Evolutionary conservation across 2,888 invertebrate genomes (phyloP).

Genomic region (Fissipunctia ypsillon): DNA sequence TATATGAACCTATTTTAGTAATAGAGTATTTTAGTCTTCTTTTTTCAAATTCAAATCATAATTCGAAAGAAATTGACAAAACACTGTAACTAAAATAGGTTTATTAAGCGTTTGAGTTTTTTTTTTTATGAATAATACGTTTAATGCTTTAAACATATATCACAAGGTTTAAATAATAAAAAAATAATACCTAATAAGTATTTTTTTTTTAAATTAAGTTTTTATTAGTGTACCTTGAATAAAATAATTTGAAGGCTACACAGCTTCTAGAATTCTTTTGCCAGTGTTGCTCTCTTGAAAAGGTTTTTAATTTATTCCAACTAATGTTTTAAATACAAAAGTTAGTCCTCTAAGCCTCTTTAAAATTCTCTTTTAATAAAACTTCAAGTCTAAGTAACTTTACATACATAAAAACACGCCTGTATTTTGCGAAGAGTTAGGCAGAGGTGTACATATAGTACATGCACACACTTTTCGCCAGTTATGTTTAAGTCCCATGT

Average conservation of each 20-base stretch:
- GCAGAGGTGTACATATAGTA: not conserved
- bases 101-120: too few species aligned
- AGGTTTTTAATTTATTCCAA: not conserved
- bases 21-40: too few species aligned
- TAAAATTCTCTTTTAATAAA: conserved; percentile 6
- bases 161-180: too few species aligned
- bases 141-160: too few species aligned
- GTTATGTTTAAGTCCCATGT: not conserved
- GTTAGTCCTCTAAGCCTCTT: not conserved
- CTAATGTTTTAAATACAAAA: conserved; percentile 25
- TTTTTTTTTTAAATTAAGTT: too few species aligned
- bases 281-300: not conserved
- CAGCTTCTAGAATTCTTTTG: not conserved
- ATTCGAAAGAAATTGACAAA: too few species aligned
- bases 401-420: not conserved
- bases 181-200: too few species aligned
- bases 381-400: conserved; percentile 21
- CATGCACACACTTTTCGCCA: not conserved
- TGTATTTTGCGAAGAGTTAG: accelerated
- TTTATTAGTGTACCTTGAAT: not conserved
- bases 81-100: too few species aligned
- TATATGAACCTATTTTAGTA: too few species aligned
- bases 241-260: not conserved
- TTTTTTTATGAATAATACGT: too few species aligned
- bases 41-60: too few species aligned